Evolutionary conservation across 1,140 invertebrate species (phyloP), one percentile per base, ranked within the genome.

Genomic region (Hesperophylax magnus): DNA sequence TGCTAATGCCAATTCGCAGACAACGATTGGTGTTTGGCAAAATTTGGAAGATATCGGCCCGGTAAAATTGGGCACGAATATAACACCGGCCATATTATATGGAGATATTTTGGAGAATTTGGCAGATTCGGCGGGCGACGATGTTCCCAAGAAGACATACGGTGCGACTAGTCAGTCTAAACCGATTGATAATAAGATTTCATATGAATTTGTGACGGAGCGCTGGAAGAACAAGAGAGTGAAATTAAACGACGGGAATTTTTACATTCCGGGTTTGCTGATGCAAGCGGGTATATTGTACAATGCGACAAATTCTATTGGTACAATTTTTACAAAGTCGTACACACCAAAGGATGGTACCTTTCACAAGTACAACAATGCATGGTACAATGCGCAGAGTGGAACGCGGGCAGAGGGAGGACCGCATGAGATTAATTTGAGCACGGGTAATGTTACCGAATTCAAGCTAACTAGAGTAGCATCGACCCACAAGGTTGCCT

Each of bases 371-470:
- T 14, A 1, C 2, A 63, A 63, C 24, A 24, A 22, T 8, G 61
- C 61, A 1, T 63, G 18, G 20, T 63, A 63, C 24, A 24, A 65
- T 24, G 61, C 0, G 0, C 14, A 24, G 1, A 14, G 0, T 1
- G 8, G 0, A 0, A 4, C 14, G 1, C 18, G 60, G 24, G 22
- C 18, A 4, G 0, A 6, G 0, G 15, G 8, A 0, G 8, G 2
- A 8, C 61, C 61, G 1, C 20, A 65, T 1, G 5, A 24, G 6
- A 2, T 65, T 1, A 14, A 65, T 6, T 0, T 9, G 14, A 17
- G 2, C 5, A 27, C 63, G 27, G 63, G 24, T 79, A 80, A 75
- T 31, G 27, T n/a, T n/a, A n/a, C n/a, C n/a, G n/a, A n/a, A n/a
- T n/a, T n/a, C n/a, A n/a, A n/a, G n/a, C n/a, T n/a, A n/a, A n/a